Evolutionary conservation across 2,888 invertebrate genomes (phyloP).

Genomic region (Craniophora ligustri): DNA sequence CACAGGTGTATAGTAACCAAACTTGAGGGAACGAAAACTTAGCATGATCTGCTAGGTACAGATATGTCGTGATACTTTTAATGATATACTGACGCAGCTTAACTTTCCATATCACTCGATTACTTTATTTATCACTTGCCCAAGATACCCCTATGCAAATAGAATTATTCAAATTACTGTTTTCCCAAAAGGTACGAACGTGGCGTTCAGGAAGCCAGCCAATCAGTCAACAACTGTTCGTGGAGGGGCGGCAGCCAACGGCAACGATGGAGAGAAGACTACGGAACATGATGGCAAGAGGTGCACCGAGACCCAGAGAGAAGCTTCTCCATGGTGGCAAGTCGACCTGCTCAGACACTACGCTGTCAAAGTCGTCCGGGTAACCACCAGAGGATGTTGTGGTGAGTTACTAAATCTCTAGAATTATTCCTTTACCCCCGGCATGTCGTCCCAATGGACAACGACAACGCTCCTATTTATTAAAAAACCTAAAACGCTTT

Average conservation of each 20-base stretch:
- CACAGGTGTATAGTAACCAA: too few species aligned
- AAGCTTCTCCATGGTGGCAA: conserved; percentile 98
- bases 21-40: too few species aligned
- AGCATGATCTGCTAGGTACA: too few species aligned
- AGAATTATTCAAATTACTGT: background rate
- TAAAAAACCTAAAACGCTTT: too few species aligned
- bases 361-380: conserved; percentile 94
- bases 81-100: too few species aligned
- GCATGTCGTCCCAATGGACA: too few species aligned
- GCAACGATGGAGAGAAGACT: conserved; percentile 95
- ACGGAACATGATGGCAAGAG: conserved; percentile 95
- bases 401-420: conserved; percentile 82
- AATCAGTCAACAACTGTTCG: conserved; percentile 97
- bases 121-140: too few species aligned
- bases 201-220: conserved; percentile 95
- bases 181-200: conserved; percentile 91
- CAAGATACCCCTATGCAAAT: too few species aligned
- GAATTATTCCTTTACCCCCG: too few species aligned
- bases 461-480: too few species aligned
- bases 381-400: conserved; percentile 95
- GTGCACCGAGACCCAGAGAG: conserved; percentile 96
- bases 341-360: conserved; percentile 95
- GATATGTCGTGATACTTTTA: too few species aligned
- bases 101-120: too few species aligned
- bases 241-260: conserved; percentile 94